Conservation (phyloP, 2,113 vertebrate genomes). For the Rattus norvegicus region DNA sequence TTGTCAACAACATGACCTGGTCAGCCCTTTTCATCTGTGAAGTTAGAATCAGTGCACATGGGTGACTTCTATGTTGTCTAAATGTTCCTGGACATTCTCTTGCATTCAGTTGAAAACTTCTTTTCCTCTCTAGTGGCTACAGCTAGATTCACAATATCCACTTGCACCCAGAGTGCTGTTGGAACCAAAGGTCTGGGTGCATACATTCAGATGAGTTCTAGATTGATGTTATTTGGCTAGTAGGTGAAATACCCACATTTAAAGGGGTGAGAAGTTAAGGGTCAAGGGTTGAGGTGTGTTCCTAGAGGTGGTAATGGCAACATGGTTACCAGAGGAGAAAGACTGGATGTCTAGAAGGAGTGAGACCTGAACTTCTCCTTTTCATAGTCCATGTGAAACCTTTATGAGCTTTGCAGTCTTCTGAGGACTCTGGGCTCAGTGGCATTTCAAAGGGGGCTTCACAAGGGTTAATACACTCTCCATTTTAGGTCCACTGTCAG, state of each 20-base stretch:
- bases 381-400: background rate
- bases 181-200: background rate
- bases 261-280: background rate
- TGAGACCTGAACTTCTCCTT: background rate
- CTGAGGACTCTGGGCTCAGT: background rate
- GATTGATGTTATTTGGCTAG: background rate
- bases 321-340: background rate
- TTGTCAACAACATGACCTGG: background rate
- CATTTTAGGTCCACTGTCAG: slow-evolving; percentile 70
- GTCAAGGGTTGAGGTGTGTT: background rate
- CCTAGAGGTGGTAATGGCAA: background rate
- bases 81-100: background rate
- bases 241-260: background rate
- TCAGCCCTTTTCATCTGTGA: background rate
- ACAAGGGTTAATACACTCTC: slow-evolving; percentile 29
- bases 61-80: background rate
- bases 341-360: background rate
- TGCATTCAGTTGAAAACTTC: background rate
- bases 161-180: background rate
- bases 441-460: background rate
- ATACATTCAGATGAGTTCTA: background rate
- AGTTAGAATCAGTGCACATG: background rate
- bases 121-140: background rate
- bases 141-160: background rate
- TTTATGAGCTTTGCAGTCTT: slow-evolving; percentile 21